Evolutionary conservation across 1,140 invertebrate species (phyloP), one percentile per base, ranked within the genome.

Genomic region (Tetramorium parvispinum): DNA sequence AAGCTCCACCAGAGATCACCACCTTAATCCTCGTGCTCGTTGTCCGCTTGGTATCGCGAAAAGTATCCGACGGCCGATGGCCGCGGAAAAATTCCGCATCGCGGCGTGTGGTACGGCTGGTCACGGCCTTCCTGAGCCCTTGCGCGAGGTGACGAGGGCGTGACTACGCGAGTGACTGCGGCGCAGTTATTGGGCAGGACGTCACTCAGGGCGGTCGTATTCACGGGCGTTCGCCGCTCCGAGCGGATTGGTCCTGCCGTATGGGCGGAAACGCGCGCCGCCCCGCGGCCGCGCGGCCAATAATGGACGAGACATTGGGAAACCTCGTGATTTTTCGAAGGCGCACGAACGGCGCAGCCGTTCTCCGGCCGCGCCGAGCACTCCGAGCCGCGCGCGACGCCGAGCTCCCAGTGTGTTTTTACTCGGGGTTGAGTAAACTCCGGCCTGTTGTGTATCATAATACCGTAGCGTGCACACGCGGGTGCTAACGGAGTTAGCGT

Each of bases 401-500:
- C 92, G 91, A 92, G 91, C 92, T 91, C 93, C 92, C 94, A 95
- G 94, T 95, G 92, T 95, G 94, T 95, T 95, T 95, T 95, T 94
- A 95, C 94, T 94, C 94, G 92, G 93, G 94, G 92, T 93, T 95
- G 94, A 94, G 94, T 95, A 95, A 95, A 95, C 94, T 93, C 92
- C 89, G 88, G 87, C 92, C 93, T 95, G 94, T 95, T 95, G 94
- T 95, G 94, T 95, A 95, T 95, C 94, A 95, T 95, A 95, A 95
- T 95, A 95, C 91, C 77, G 77, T 66, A 61, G 87, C 89, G 88
- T 85, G 92, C 89, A 93, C 89, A 93, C 91, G 92, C 93, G 92
- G 91, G 76, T 93, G 65, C 77, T 93, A 92, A 92, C 92, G 91
- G 79, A 90, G 89, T 91, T 93, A 92, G 87, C 89, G 83, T 83